These are phyloP conservation scores for Grammomys dolichurus DNA, from an alignment of 2,113 vertebrate genomes.

Conservation along the genomic window DNA sequence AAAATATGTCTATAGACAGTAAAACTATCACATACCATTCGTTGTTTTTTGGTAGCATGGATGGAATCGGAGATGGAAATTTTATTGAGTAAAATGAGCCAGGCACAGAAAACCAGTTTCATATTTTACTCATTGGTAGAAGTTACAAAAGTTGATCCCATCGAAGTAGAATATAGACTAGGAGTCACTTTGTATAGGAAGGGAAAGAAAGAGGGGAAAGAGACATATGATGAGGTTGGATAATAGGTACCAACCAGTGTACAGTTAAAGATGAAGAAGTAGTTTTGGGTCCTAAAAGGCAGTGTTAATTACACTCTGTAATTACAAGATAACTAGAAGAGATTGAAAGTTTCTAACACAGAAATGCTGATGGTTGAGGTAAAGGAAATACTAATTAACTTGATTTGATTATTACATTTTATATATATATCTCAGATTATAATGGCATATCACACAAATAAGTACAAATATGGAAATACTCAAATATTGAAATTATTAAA, in stretches of 20 bases:
- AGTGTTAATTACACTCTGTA: background rate
- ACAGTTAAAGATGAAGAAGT: background rate
- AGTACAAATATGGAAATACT: background rate
- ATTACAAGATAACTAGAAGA: background rate
- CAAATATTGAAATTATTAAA: background rate
- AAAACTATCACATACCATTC: background rate
- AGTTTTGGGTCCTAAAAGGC: background rate
- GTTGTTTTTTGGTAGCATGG: background rate
- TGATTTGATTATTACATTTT: background rate
- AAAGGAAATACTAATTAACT: background rate
- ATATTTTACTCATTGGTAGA: background rate
- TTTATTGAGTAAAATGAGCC: background rate
- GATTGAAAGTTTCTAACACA: background rate
- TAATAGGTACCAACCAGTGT: background rate
- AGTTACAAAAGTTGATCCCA: background rate
- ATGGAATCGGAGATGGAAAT: background rate
- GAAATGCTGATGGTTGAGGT: slow-evolving; percentile 27
- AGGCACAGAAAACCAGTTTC: background rate
- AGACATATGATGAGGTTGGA: background rate
- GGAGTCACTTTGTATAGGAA: background rate
- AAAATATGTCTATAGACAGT: background rate
- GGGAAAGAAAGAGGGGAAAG: too few species aligned
- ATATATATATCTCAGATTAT: background rate
- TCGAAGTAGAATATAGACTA: background rate
- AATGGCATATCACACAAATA: background rate